A percentile compares a stretch with the other conserved stretches of the same genome.
These are phyloP conservation scores for Spea multiplicata DNA, from an alignment of 2,113 vertebrate species.

Conservation along the genomic window DNA sequence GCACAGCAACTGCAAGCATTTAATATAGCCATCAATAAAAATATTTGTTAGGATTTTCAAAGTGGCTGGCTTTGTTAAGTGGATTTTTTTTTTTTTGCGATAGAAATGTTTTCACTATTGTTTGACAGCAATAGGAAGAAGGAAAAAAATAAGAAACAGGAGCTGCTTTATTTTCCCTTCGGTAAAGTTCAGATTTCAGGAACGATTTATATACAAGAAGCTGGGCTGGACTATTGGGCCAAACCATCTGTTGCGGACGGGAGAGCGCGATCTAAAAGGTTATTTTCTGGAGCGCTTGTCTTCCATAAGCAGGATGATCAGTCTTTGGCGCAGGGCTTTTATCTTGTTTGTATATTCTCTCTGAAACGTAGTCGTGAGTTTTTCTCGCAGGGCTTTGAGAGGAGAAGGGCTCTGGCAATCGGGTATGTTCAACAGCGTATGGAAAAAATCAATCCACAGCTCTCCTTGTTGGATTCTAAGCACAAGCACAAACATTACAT, in stretches of 20 bases:
- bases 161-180: too few relatives aligned
- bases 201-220: too few relatives aligned
- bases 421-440: slow-evolving; percentile 79
- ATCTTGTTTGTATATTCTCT: slow-evolving; percentile 74
- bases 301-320: slow-evolving; percentile 81
- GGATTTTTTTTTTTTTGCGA: too few relatives aligned
- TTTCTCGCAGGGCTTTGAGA: slow-evolving; percentile 62
- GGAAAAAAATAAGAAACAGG: too few relatives aligned
- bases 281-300: slow-evolving; percentile 43
- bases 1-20: too few relatives aligned
- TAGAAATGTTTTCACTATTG: too few relatives aligned
- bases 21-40: too few relatives aligned
- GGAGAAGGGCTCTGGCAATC: slow-evolving; percentile 66
- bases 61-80: too few relatives aligned
- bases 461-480: slow-evolving; percentile 79
- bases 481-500: neutral
- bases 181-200: too few relatives aligned
- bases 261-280: neutral
- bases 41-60: too few relatives aligned
- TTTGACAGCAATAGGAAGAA: too few relatives aligned
- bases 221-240: too few relatives aligned
- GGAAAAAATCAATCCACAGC: slow-evolving; percentile 82
- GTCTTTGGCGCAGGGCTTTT: slow-evolving; percentile 71
- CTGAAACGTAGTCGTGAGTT: slow-evolving; percentile 66
- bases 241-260: neutral